A percentile compares a stretch with the other conserved stretches of the same genome.
Evolutionary conservation across 2,113 vertebrate genomes (phyloP).

Genomic region (Pipa parva): DNA sequence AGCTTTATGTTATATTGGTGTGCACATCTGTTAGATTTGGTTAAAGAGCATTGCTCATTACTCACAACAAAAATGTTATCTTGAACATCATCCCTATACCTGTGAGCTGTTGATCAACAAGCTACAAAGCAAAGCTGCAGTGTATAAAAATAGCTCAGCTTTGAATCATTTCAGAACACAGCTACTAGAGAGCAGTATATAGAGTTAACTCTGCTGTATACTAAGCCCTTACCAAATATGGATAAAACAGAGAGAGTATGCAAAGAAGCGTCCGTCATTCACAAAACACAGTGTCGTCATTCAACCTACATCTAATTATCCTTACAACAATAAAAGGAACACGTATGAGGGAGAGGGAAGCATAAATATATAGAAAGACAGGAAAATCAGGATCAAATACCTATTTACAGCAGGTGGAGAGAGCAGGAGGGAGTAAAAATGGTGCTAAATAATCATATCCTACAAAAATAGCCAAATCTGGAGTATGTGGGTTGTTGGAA

Average conservation of each 20-base stretch:
- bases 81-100: conserved; percentile 23
- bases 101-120: conserved; percentile 36
- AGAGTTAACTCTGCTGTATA: conserved; percentile 36
- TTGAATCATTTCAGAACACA: conserved; percentile 27
- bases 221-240: conserved; percentile 42
- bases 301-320: conserved; percentile 42
- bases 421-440: conserved; percentile 15
- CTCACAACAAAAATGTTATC: conserved; percentile 16
- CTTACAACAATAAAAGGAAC: conserved; percentile 40
- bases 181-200: conserved; percentile 10
- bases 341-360: conserved; percentile 16
- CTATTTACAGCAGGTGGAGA: conserved; percentile 30
- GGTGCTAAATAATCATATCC: conserved; percentile 39
- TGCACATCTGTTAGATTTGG: no score
- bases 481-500: conserved; percentile 26
- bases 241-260: conserved; percentile 38
- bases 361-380: conserved; percentile 41
- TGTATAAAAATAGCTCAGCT: conserved; percentile 36
- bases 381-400: conserved; percentile 40
- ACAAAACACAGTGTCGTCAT: conserved; percentile 41
- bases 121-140: conserved; percentile 19
- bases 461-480: conserved; percentile 33
- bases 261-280: conserved; percentile 41
- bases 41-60: conserved; percentile 7
- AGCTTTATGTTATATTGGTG: no score